These are phyloP conservation scores for Dioctria linearis DNA, from an alignment of 2,888 invertebrate genomes.

Conservation along the genomic window DNA sequence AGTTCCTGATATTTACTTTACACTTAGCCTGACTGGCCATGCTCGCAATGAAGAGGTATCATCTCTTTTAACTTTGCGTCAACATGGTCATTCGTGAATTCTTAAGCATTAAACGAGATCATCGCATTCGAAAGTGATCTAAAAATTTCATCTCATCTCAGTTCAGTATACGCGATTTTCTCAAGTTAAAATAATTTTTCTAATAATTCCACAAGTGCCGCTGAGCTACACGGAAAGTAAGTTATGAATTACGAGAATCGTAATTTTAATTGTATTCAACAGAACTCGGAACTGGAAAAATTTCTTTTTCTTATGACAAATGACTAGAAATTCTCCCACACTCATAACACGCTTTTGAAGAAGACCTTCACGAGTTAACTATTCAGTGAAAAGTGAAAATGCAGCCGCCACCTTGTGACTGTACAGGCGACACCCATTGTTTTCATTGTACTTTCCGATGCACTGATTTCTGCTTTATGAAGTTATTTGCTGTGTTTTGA, in stretches of 20 bases:
- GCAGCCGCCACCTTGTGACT: conserved; percentile 19
- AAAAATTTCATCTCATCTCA: neutral
- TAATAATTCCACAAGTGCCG: conserved; percentile 14
- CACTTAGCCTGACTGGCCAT: neutral
- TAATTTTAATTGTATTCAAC: conserved; percentile 17
- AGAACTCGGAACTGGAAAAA: conserved; percentile 47
- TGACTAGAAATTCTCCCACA: conserved; percentile 57
- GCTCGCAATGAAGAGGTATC: neutral
- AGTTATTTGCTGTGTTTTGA: conserved; percentile 12
- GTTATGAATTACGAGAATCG: conserved; percentile 25
- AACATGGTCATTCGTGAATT: neutral
- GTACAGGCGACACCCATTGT: conserved; percentile 46
- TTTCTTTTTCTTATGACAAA: conserved; percentile 52
- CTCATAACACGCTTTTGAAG: conserved; percentile 59
- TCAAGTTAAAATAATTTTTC: conserved; percentile 1
- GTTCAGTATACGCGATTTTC: neutral
- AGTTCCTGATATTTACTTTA: conserved; percentile 34
- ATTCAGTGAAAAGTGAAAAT: conserved; percentile 53
- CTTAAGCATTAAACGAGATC: conserved; percentile 19
- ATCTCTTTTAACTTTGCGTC: neutral
- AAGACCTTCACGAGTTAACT: conserved; percentile 3
- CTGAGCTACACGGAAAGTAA: neutral
- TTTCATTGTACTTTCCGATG: conserved; percentile 26
- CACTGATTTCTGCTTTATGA: conserved; percentile 48
- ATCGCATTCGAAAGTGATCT: conserved; percentile 39